Evolutionary conservation across 2,113 vertebrate species (phyloP).

Genomic region (Otocyon megalotis): DNA sequence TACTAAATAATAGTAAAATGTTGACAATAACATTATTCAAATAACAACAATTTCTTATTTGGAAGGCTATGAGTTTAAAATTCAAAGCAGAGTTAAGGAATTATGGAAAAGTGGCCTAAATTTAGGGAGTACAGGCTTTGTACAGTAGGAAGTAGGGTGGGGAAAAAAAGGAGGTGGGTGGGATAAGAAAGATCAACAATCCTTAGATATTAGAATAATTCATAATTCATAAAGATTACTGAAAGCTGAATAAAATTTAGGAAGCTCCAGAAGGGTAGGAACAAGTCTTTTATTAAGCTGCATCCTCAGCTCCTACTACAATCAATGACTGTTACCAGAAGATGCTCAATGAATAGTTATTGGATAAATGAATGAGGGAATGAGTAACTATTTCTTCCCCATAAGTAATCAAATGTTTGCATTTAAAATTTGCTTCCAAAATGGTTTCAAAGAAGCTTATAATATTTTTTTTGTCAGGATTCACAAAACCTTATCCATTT

Average conservation of each 20-base stretch:
- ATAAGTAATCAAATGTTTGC: neutral
- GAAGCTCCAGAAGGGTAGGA: neutral
- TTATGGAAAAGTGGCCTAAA: neutral
- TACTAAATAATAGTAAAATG: neutral
- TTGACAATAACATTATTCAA: neutral
- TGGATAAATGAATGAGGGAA: neutral
- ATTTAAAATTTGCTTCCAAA: constrained; percentile 28
- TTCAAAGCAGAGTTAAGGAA: neutral
- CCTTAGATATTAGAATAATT: neutral
- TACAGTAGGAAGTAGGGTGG: neutral
- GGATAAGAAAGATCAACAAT: neutral
- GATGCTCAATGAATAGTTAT: neutral
- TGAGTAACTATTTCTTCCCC: neutral
- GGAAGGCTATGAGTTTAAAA: neutral
- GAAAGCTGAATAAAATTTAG: constrained; percentile 9
- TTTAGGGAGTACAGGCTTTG: neutral
- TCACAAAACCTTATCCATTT: constrained; percentile 72
- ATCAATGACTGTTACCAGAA: neutral
- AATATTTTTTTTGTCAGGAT: neutral
- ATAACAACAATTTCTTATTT: neutral
- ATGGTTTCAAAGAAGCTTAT: neutral
- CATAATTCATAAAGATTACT: neutral
- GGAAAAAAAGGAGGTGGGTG: too few relatives aligned
- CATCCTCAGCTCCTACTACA: neutral
- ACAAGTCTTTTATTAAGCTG: neutral